These are phyloP conservation scores for Caranx melampygus DNA, from an alignment of 2,113 vertebrate genomes.

Conservation along the genomic window DNA sequence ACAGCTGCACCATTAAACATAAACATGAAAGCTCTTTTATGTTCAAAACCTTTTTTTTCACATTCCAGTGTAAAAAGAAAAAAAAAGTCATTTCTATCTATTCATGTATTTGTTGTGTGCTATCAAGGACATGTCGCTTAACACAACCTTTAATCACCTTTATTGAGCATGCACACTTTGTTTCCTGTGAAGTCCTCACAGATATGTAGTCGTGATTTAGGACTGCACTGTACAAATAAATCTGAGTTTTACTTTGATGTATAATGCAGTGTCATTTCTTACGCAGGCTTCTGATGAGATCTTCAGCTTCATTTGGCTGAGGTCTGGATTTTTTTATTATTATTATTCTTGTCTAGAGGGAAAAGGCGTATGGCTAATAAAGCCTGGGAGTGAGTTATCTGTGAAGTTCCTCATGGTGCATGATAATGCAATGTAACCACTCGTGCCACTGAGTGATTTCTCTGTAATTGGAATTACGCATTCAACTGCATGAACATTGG, in stretches of 20 bases:
- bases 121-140: background rate
- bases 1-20: slow-evolving; percentile 13
- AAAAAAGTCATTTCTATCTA: background rate
- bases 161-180: background rate
- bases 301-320: slow-evolving; percentile 62
- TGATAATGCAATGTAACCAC: slow-evolving; percentile 36
- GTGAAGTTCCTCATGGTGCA: slow-evolving; percentile 41
- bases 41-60: slow-evolving; percentile 6
- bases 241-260: slow-evolving; percentile 56
- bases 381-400: slow-evolving; percentile 55
- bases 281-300: slow-evolving; percentile 56
- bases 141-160: slow-evolving; percentile 34
- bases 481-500: background rate
- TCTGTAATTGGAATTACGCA: slow-evolving; percentile 11
- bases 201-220: slow-evolving; percentile 6
- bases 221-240: slow-evolving; percentile 8
- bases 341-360: slow-evolving; percentile 23
- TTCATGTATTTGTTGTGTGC: slow-evolving; percentile 13
- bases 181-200: slow-evolving; percentile 25
- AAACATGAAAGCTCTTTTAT: slow-evolving; percentile 43
- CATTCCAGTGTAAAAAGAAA: background rate
- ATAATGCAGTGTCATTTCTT: slow-evolving; percentile 54
- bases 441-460: slow-evolving; percentile 33
- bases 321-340: slow-evolving; percentile 43
- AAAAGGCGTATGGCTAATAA: slow-evolving; percentile 53